Evolutionary conservation across 2,113 vertebrate genomes (phyloP).

Genomic region (Benitochromis conjunctus): DNA sequence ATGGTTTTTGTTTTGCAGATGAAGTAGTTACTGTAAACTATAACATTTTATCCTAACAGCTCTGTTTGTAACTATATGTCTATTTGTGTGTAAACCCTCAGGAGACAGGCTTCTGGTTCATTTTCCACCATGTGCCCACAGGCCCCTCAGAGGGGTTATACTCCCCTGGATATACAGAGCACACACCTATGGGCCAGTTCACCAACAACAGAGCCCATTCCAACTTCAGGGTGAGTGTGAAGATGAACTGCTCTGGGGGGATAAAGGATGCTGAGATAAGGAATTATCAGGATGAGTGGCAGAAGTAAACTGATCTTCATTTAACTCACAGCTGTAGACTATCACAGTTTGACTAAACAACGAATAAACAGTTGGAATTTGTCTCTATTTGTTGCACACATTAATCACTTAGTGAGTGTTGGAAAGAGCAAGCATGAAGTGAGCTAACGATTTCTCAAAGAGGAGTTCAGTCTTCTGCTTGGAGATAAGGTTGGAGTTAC

Average conservation of each 20-base stretch:
- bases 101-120: constrained; percentile 98
- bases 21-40: neutral
- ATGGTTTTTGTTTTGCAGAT: neutral
- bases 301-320: neutral
- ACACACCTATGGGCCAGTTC: constrained; percentile 88
- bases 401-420: neutral
- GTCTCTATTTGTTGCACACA: neutral
- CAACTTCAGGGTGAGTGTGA: constrained; percentile 88
- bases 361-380: neutral
- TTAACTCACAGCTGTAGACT: neutral
- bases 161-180: constrained; percentile 86
- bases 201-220: constrained; percentile 94
- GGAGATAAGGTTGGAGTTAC: neutral
- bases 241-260: neutral
- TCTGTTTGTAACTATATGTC: neutral
- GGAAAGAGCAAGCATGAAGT: neutral
- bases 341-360: neutral
- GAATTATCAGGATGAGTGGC: neutral
- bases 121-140: constrained; percentile 93
- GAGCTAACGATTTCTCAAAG: neutral
- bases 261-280: neutral
- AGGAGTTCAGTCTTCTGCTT: neutral
- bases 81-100: constrained; percentile 56
- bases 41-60: neutral
- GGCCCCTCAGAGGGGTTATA: constrained; percentile 91